phyloP scores from a whole-genome alignment of 53 echinoderm and acorn worm genomes.

The Holothuria scabra region DNA sequence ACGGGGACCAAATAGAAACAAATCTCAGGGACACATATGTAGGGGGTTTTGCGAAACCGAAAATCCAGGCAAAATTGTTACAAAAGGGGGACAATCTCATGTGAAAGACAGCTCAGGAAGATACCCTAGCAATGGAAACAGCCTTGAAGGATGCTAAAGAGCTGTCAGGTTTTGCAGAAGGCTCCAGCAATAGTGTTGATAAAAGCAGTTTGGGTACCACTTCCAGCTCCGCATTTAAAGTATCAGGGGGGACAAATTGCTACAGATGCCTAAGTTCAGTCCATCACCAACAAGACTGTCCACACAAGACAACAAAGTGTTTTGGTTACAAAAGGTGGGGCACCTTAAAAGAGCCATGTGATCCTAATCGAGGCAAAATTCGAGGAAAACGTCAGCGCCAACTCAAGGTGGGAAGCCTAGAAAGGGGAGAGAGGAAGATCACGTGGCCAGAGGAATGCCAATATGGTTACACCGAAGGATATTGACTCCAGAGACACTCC shows the following conservation, averaged over 20 bases:
- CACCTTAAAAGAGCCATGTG: slow-evolving; percentile 50
- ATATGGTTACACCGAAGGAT: too few relatives aligned
- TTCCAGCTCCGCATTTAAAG: neutral
- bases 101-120: slow-evolving; percentile 50
- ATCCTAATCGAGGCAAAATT: neutral
- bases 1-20: slow-evolving; percentile 51
- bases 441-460: neutral
- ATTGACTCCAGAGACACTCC: too few relatives aligned
- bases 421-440: neutral
- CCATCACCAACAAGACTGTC: slow-evolving; percentile 14
- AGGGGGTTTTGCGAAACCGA: slow-evolving; percentile 33
- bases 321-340: slow-evolving; percentile 57
- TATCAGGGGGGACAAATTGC: neutral
- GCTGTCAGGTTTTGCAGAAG: neutral
- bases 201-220: neutral
- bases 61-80: slow-evolving; percentile 44
- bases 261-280: neutral
- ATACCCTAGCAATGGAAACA: slow-evolving; percentile 56
- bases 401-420: too few relatives aligned
- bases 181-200: neutral
- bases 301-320: slow-evolving; percentile 45
- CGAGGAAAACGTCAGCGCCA: too few relatives aligned
- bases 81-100: slow-evolving; percentile 53
- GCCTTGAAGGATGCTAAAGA: neutral
- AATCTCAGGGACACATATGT: slow-evolving; percentile 56